Conservation (phyloP, 92 coral and sea anemone genomes). For the Epizoanthus ramosus region DNA sequence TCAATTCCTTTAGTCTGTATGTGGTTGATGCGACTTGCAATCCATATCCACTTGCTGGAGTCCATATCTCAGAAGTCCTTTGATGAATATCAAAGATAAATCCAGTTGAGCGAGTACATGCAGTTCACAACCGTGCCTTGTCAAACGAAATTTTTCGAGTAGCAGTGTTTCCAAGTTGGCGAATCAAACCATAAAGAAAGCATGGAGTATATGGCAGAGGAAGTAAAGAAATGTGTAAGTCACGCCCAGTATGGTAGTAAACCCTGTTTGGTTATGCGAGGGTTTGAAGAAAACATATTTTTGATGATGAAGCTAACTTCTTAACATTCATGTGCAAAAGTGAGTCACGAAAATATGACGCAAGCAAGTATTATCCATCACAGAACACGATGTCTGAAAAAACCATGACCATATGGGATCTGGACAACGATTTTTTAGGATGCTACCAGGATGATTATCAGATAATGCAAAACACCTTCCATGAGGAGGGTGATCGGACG, state of each 20-base stretch:
- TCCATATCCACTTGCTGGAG: too few species aligned
- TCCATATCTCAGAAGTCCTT: slow-evolving; percentile 65
- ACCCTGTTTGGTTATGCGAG: slow-evolving; percentile 28
- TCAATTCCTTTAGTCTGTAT: too few species aligned
- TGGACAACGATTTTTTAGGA: neutral
- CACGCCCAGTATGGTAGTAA: slow-evolving; percentile 52
- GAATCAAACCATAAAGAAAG: slow-evolving; percentile 49
- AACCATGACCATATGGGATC: neutral
- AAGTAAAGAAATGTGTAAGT: slow-evolving; percentile 36
- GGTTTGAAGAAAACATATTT: slow-evolving; percentile 29
- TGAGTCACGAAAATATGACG: slow-evolving; percentile 28
- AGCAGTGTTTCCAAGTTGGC: slow-evolving; percentile 34
- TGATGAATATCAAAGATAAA: slow-evolving; percentile 56
- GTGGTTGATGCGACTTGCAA: too few species aligned
- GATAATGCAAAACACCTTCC: neutral
- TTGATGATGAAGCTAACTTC: slow-evolving; percentile 30
- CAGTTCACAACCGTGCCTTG: slow-evolving; percentile 48
- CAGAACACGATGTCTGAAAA: neutral
- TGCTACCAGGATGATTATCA: slow-evolving; percentile 2
- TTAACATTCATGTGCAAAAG: slow-evolving; percentile 18
- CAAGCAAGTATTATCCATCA: neutral
- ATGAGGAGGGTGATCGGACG: neutral
- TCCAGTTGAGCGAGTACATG: slow-evolving; percentile 63
- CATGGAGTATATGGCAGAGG: slow-evolving; percentile 55
- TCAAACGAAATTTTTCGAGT: slow-evolving; percentile 60